Evolutionary conservation across 2,113 vertebrate species (phyloP).

Genomic region (Larimichthys crocea): DNA sequence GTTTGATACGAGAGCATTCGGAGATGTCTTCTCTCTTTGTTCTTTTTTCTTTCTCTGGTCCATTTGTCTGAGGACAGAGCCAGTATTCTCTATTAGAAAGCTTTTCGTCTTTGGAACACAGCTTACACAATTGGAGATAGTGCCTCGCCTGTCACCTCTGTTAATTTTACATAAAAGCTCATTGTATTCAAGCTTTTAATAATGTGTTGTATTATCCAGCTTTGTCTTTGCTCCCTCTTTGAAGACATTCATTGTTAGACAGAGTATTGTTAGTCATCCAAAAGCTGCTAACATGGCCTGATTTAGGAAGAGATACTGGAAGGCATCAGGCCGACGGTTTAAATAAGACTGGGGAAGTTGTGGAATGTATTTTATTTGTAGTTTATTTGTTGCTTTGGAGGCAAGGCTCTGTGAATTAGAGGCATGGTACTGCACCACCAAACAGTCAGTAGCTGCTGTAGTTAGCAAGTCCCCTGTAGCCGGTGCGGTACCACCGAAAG

Average conservation of each 20-base stretch:
- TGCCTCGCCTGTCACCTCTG: constrained; percentile 58
- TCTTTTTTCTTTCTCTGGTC: constrained; percentile 28
- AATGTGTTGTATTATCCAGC: constrained; percentile 45
- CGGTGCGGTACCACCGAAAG: too few species aligned
- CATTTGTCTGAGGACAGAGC: constrained; percentile 53
- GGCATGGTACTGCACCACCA: too few species aligned
- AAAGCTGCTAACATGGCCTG: constrained; percentile 17
- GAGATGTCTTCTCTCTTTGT: neutral
- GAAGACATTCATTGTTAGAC: constrained; percentile 53
- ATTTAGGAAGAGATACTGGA: constrained; percentile 14
- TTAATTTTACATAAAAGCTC: constrained; percentile 62
- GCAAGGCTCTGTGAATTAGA: too few species aligned
- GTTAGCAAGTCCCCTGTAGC: too few species aligned
- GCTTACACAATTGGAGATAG: constrained; percentile 44
- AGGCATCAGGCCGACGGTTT: neutral
- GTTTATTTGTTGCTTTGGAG: too few species aligned
- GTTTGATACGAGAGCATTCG: constrained; percentile 9
- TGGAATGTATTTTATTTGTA: too few species aligned
- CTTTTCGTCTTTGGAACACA: constrained; percentile 47
- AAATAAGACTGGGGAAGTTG: too few species aligned
- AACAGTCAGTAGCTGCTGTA: too few species aligned
- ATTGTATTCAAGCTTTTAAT: constrained; percentile 58
- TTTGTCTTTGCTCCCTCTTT: constrained; percentile 38
- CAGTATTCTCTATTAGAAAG: constrained; percentile 65
- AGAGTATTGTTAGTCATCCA: constrained; percentile 38